Conservation (phyloP, 1,140 invertebrate species). For the Cydia splendana region DNA sequence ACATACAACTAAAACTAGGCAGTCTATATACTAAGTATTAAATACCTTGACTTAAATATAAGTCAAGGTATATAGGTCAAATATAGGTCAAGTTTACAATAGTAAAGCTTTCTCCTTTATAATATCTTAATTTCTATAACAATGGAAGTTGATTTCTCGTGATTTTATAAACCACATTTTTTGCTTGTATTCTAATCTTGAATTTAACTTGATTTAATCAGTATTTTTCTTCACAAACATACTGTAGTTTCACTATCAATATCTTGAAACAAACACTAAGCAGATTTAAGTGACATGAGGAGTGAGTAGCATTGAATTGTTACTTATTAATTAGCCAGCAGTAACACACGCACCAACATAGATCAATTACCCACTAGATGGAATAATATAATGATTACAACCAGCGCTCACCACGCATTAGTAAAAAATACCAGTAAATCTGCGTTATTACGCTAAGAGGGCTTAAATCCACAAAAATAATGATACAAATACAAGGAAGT, state of each 20-base stretch:
- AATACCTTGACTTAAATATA: background rate
- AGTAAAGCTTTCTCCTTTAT: background rate
- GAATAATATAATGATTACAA: background rate
- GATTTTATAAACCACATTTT: background rate
- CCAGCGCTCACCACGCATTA: no score
- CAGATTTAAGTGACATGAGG: background rate
- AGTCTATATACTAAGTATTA: background rate
- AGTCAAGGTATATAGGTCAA: no score
- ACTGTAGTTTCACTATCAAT: background rate
- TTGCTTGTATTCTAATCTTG: background rate
- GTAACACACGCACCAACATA: background rate
- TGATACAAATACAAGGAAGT: no score
- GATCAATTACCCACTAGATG: background rate
- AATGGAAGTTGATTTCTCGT: background rate
- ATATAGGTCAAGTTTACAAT: background rate
- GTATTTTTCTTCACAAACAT: background rate
- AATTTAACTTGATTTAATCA: background rate
- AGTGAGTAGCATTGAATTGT: constrained; percentile 21
- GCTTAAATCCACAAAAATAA: no score
- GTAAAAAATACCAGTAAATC: no score
- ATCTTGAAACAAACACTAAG: constrained; percentile 6
- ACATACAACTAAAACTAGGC: background rate
- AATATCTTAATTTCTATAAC: background rate
- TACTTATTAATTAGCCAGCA: constrained; percentile 8
- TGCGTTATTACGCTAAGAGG: no score